These are phyloP conservation scores for Vombatus ursinus DNA, from an alignment of 2,113 vertebrate genomes.

Conservation along the genomic window DNA sequence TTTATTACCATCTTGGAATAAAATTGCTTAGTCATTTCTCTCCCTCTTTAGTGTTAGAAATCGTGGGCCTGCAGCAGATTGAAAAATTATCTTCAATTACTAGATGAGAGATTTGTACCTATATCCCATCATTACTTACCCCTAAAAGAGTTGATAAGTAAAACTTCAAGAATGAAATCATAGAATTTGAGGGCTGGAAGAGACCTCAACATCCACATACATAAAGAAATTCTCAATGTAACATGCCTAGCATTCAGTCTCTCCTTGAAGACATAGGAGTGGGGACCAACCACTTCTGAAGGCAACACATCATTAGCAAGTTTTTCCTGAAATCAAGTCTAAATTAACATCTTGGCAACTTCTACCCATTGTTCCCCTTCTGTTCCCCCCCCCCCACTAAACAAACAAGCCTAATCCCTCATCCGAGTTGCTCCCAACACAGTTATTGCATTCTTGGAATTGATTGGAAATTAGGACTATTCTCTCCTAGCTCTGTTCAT, in stretches of 20 bases:
- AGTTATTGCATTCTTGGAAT: neutral
- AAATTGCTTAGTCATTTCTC: neutral
- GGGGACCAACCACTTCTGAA: neutral
- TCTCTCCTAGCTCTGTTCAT: slow-evolving; percentile 19
- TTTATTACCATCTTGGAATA: neutral
- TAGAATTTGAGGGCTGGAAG: neutral
- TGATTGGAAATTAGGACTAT: neutral
- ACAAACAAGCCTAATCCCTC: neutral
- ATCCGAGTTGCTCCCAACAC: neutral
- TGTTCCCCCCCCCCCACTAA: neutral
- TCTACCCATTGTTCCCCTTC: neutral
- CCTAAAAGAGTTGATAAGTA: neutral
- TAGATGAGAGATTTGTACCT: neutral
- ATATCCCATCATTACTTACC: neutral
- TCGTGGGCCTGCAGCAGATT: neutral
- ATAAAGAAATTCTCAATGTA: neutral
- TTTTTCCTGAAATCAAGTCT: neutral
- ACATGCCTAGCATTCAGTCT: neutral
- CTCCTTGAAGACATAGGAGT: too few relatives aligned
- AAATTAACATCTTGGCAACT: neutral
- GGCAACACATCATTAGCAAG: neutral
- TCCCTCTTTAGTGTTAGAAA: neutral
- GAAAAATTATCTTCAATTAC: slow-evolving; percentile 23
- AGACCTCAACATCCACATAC: neutral
- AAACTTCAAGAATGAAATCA: neutral